phyloP scores from a whole-genome alignment of 2,888 invertebrate species.

The Ichneumon xanthorius region DNA sequence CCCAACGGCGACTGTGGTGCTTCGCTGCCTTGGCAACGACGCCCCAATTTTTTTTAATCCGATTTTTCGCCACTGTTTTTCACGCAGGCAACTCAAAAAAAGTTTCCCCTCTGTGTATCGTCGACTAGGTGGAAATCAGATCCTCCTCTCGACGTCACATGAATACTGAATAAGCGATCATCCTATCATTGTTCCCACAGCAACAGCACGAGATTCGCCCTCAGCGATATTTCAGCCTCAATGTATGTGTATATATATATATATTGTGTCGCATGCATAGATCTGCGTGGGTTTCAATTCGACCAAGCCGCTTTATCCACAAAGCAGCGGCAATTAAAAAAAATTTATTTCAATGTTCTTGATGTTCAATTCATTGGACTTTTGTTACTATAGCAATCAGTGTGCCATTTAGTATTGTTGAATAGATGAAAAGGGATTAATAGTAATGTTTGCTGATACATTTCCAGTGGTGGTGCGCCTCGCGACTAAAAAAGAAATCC shows the following conservation, averaged over 20 bases:
- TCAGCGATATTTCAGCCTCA: neutral
- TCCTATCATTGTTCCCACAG: neutral
- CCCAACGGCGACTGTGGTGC: too few relatives aligned
- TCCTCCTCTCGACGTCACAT: conserved; percentile 5
- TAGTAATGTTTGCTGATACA: too few relatives aligned
- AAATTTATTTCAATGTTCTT: neutral
- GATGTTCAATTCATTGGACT: neutral
- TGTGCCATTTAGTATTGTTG: neutral
- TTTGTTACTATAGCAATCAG: neutral
- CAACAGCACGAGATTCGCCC: neutral
- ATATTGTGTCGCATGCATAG: neutral
- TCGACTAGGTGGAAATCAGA: neutral
- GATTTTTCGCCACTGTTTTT: neutral
- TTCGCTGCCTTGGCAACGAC: too few relatives aligned
- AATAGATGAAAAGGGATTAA: too few relatives aligned
- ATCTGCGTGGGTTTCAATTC: neutral
- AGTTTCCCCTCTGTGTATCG: neutral
- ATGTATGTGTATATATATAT: neutral
- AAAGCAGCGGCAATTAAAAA: too few relatives aligned
- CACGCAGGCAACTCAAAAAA: neutral
- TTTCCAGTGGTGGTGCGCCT: too few relatives aligned
- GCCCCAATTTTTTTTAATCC: too few relatives aligned
- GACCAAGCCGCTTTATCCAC: too few relatives aligned
- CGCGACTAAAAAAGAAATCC: too few relatives aligned
- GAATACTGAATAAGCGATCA: conserved; percentile 4